A percentile compares a stretch with the other conserved stretches of the same genome.
Evolutionary conservation across 2,797 vertebrate genomes (phyloP).

Genomic region (Melanotaenia trifasciata): DNA sequence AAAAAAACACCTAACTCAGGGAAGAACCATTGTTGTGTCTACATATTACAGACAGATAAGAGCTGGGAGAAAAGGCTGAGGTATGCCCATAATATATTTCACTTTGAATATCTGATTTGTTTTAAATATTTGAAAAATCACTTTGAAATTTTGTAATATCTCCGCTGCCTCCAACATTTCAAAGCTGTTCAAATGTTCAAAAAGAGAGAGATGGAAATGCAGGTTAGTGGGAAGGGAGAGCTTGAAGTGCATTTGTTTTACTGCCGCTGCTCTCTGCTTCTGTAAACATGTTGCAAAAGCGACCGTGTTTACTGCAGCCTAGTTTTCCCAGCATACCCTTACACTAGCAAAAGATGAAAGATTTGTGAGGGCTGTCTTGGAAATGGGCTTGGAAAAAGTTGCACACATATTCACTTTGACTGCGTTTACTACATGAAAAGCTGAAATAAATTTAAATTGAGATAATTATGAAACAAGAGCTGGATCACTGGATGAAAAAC

Average conservation of each 20-base stretch:
- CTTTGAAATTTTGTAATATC: constrained; percentile 8
- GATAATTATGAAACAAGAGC: background rate
- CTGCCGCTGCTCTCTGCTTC: constrained; percentile 55
- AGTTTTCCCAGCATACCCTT: constrained; percentile 43
- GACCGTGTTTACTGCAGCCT: constrained; percentile 64
- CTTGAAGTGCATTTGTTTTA: constrained; percentile 64
- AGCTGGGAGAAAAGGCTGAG: background rate
- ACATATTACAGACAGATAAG: background rate
- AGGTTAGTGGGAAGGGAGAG: constrained; percentile 66
- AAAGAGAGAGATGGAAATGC: constrained; percentile 51
- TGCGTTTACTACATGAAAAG: constrained; percentile 6
- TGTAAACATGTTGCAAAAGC: constrained; percentile 53
- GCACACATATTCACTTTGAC: constrained; percentile 25
- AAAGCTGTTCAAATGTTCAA: constrained; percentile 16
- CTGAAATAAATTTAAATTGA: constrained; percentile 22
- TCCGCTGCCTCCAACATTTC: constrained; percentile 7
- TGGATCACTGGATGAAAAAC: background rate
- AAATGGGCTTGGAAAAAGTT: constrained; percentile 54
- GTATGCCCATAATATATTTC: background rate
- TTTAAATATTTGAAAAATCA: constrained; percentile 13
- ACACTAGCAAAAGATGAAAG: constrained; percentile 66
- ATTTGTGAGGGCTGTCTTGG: constrained; percentile 44
- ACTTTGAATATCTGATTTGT: background rate
- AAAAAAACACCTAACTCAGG: too few relatives aligned
- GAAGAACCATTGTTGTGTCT: too few relatives aligned